phyloP scores from a whole-genome alignment of 2,113 vertebrate species.

The Triplophysa rosa region DNA sequence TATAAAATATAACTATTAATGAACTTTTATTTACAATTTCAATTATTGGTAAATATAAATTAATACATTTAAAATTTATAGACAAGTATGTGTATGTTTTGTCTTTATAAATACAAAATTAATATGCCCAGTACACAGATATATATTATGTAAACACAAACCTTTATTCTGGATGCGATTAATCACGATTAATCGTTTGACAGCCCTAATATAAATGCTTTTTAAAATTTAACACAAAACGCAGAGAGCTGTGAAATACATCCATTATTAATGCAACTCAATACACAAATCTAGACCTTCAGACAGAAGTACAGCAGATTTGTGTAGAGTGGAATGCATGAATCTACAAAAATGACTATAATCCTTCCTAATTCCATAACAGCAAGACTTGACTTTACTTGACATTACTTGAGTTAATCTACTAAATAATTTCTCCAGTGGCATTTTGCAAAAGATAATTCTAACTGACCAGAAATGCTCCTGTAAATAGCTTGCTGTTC shows the following conservation, averaged over 20 bases:
- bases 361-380: slow-evolving; percentile 21
- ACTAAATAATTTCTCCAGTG: background rate
- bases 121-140: too few species aligned
- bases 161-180: too few species aligned
- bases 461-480: background rate
- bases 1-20: too few species aligned
- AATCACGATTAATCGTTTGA: too few species aligned
- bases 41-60: too few species aligned
- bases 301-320: slow-evolving; percentile 10
- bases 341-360: slow-evolving; percentile 2
- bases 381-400: background rate
- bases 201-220: too few species aligned
- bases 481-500: background rate
- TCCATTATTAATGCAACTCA: slow-evolving; percentile 1
- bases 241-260: background rate
- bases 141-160: too few species aligned
- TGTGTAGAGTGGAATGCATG: background rate
- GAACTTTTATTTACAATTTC: too few species aligned
- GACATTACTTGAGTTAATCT: slow-evolving; percentile 1
- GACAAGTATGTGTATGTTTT: too few species aligned
- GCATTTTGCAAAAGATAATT: background rate
- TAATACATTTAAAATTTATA: too few species aligned
- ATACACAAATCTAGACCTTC: background rate
- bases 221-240: background rate
- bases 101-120: too few species aligned